phyloP scores from a whole-genome alignment of 2,797 vertebrate genomes.

The Pogoniulus pusillus region DNA sequence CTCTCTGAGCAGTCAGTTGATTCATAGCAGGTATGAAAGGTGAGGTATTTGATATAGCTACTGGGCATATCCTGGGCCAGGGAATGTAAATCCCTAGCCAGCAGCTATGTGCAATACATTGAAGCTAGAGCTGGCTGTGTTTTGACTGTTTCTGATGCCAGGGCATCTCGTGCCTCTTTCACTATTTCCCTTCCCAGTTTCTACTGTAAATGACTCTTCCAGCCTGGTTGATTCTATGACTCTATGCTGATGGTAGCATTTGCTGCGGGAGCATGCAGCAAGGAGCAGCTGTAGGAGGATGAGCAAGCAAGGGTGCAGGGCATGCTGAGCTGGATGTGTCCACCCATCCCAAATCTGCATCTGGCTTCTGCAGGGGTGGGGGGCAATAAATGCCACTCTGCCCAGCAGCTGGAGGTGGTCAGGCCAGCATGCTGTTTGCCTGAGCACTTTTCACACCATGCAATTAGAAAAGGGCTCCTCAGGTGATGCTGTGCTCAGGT shows the following conservation, averaged over 20 bases:
- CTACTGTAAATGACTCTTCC: too few relatives aligned
- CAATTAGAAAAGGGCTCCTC: background rate
- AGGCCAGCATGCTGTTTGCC: background rate
- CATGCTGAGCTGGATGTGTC: background rate
- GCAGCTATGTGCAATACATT: background rate
- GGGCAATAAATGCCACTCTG: background rate
- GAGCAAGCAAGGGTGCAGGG: background rate
- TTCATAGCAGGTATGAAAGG: background rate
- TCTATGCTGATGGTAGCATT: background rate
- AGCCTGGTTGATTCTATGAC: too few relatives aligned
- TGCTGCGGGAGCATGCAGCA: background rate
- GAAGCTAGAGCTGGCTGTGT: background rate
- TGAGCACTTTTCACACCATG: background rate
- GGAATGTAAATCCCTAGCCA: background rate
- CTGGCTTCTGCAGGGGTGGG: background rate
- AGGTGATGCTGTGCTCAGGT: background rate
- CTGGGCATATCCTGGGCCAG: background rate
- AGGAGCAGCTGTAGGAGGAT: background rate
- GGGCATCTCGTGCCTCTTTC: background rate
- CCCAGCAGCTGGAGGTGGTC: too few relatives aligned
- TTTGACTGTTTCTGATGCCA: background rate
- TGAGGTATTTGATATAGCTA: background rate
- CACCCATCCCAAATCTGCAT: rapidly evolving
- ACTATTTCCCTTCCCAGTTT: background rate
- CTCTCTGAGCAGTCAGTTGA: background rate